Evolutionary conservation across 2,888 invertebrate species (phyloP), one percentile per base, ranked within the genome.

Genomic region (Agrilus cyanescens): DNA sequence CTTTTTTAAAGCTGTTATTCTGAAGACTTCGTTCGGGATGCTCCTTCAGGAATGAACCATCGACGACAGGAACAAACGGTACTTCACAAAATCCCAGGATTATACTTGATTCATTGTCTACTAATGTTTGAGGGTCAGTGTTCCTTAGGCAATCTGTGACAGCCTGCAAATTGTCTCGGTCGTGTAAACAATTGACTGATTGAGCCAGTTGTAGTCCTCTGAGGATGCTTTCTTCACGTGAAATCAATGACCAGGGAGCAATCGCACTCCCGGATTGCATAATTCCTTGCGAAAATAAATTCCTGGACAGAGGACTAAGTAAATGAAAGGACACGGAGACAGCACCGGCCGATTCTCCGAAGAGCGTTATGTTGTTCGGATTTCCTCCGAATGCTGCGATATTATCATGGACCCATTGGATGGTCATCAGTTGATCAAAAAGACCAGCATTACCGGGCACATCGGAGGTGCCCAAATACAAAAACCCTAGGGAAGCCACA

Each of bases 291-390:
- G 80, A 82, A 67, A 86, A 88, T 40, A 85, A 68, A 59, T 84
- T 81, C 57, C 81, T 75, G 39, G 85, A 85, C 32, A 89, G 67
- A 3, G 89, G 87, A 18, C 87, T 87, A 32, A 90, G 67, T 39
- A 89, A 70, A 67, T 88, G 88, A 58, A 87, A 68, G 25, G 88
- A 86, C 12, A 95, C 90, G 32, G 91, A 89, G n/a, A 88, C 91
- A 1, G 93, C 93, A 4, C 96, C 95, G 16, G 95, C 94, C 46
- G 91, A 91, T 67, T 95, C 95, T 12, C 95, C 95, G 63, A 95
- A 94, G 38, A 96, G 68, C 6, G 89, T 83, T 40, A 93, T 81
- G 60, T 90, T 90, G 56, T 85, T 78, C 12, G 89, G 85, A 65
- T 91, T 89, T 3, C 93, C 93, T 16, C 90, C 91, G 61, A 91